A percentile compares a stretch with the other conserved stretches of the same genome.
phyloP scores from a whole-genome alignment of 2,797 vertebrate genomes.

The Podargus strigoides region DNA sequence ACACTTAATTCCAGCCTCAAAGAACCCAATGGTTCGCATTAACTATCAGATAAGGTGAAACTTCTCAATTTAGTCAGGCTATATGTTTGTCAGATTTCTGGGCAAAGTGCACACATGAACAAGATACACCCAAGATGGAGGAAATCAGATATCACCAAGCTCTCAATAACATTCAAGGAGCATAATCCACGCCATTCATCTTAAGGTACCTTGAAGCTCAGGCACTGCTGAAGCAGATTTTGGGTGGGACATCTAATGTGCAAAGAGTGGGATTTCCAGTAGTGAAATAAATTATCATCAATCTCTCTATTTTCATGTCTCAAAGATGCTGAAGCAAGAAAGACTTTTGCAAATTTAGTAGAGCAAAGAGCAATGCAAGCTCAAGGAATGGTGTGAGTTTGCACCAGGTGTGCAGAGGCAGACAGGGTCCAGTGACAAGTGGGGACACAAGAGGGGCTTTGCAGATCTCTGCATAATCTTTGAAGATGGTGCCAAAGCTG shows the following conservation, averaged over 20 bases:
- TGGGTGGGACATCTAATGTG: neutral
- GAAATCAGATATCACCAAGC: neutral
- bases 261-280: neutral
- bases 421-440: neutral
- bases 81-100: neutral
- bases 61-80: neutral
- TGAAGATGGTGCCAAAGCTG: neutral
- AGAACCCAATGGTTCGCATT: neutral
- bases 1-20: neutral
- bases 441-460: neutral
- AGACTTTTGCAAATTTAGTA: neutral
- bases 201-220: neutral
- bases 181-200: neutral
- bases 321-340: neutral
- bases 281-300: neutral
- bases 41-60: constrained; percentile 7
- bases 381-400: rapidly evolving
- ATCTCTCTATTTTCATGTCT: neutral
- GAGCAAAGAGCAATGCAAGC: neutral
- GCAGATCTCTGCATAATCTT: neutral
- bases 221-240: neutral
- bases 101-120: neutral
- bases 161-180: neutral
- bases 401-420: neutral
- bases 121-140: neutral